phyloP scores from a whole-genome alignment of 2,113 vertebrate genomes.

The Malurus elegans region DNA sequence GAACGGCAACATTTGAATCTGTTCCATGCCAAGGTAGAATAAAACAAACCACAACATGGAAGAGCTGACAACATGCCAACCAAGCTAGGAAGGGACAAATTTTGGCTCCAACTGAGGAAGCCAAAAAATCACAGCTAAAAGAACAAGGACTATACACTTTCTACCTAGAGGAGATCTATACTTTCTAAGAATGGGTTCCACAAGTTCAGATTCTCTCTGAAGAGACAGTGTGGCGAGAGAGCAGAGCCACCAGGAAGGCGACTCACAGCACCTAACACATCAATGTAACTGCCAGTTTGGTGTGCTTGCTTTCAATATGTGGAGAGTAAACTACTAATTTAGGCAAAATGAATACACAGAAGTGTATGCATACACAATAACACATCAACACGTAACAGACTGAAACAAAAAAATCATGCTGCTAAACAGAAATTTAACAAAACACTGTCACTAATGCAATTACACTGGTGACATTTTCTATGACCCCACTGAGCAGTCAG shows the following conservation, averaged over 20 bases:
- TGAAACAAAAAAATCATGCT: not conserved
- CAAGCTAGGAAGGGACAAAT: not conserved
- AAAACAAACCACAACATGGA: not conserved
- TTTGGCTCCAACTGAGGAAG: not conserved
- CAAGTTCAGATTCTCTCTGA: not conserved
- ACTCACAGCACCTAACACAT: not conserved
- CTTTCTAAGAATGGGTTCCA: not conserved
- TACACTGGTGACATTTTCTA: not conserved
- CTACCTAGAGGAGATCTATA: not conserved
- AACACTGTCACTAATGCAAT: not conserved
- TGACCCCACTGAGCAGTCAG: not conserved
- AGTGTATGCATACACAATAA: not conserved
- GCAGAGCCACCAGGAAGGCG: accelerated
- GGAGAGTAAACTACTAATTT: not conserved
- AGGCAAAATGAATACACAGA: not conserved
- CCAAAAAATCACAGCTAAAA: not conserved
- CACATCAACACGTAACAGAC: not conserved
- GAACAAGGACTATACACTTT: not conserved
- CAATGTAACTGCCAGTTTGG: not conserved
- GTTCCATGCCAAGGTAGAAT: not conserved
- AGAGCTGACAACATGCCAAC: not conserved
- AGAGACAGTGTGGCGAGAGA: not conserved
- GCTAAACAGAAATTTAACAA: not conserved
- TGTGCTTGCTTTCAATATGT: not conserved
- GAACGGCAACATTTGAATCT: not conserved